Base-by-base conservation (phyloP, 2,797 vertebrate species). In the Falco novaeseelandiae region DNA sequence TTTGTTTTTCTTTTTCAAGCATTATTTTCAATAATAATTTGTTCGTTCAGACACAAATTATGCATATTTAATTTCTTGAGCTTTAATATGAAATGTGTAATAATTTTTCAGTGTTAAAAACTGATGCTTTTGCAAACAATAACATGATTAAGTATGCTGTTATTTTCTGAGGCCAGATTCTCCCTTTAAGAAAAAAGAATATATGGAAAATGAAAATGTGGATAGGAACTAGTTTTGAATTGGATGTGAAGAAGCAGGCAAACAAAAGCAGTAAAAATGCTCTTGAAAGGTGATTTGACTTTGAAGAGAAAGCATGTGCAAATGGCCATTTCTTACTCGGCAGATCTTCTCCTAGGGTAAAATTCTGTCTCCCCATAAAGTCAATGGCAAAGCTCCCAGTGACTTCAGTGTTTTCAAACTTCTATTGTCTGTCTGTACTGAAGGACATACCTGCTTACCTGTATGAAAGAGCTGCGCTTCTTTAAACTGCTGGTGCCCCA, bases 1-100 rank as follows among this genome's bases (percentile, higher is more conserved):
- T 95, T 96, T 97, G 96, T 54, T 94, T 97, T 97, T 94, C 93
- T 87, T 96, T 95, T 97, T 93, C 88, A 96, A 94, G 94, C 78
- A 81, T 97, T 97, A 95, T 97, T 98, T 98, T 97, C 97, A 93
- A 85, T 90, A 89, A 94, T 95, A 97, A 97, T 93, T 96, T 97
- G 92, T 95, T 97, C 84, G 70, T 97, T 97, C 88, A 90, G 95
- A 97, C 96, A 97, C 96, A 97, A 97, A 98, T 97, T 90, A 96
- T 97, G 78, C 83, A 87, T 97, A 94, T 97, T 96, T 98, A 98
- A 98, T 98, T 94, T 89, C 83, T 93, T 55, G 34, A 72, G 62
- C 83, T 96, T 94, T 95, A 96, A 81, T 94, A 95, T 96, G 95
- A 93, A 86, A 94, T 71, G 48, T 61, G 38, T 69, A 81, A 89